Percentiles rank a stretch among this genome's conserved stretches.
These are phyloP conservation scores for Chymomyza procnemis DNA, from an alignment of 2,888 invertebrate genomes.

Conservation along the genomic window DNA sequence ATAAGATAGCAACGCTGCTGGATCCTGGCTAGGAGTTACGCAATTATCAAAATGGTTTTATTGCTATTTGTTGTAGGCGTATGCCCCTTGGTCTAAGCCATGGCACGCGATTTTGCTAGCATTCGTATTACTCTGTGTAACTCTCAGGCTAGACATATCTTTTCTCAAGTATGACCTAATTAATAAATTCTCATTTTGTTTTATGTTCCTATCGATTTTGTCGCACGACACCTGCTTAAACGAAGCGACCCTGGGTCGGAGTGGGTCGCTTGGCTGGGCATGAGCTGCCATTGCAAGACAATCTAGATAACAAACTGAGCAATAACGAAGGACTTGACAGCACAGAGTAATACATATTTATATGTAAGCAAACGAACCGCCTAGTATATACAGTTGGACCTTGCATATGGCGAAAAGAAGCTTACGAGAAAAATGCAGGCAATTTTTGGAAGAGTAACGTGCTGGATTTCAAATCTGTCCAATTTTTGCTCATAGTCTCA, in stretches of 20 bases:
- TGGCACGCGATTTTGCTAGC: conserved; percentile 51
- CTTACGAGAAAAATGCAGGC: too few species aligned
- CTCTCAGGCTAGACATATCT: background rate
- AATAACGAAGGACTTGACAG: conserved; percentile 70
- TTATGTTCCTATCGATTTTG: conserved; percentile 30
- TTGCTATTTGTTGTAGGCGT: conserved; percentile 41
- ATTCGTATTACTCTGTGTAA: background rate
- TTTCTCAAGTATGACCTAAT: conserved; percentile 43
- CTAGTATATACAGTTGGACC: background rate
- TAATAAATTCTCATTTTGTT: conserved; percentile 64
- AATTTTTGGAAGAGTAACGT: too few species aligned
- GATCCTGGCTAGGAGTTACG: conserved; percentile 23
- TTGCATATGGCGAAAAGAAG: background rate
- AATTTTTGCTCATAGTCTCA: too few species aligned
- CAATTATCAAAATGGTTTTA: conserved; percentile 34
- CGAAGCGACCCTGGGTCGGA: conserved; percentile 12
- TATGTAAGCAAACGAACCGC: background rate
- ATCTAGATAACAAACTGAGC: conserved; percentile 72
- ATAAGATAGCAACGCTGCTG: conserved; percentile 49
- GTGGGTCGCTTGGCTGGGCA: conserved; percentile 6
- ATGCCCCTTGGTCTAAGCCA: conserved; percentile 8
- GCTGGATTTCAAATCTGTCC: too few species aligned
- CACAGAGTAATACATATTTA: conserved; percentile 7
- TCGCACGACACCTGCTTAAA: conserved; percentile 54
- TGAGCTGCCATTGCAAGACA: conserved; percentile 25